These are phyloP conservation scores for Panagrolaimus sp. DNA, from an alignment of 1,140 invertebrate genomes.

Conservation along the genomic window DNA sequence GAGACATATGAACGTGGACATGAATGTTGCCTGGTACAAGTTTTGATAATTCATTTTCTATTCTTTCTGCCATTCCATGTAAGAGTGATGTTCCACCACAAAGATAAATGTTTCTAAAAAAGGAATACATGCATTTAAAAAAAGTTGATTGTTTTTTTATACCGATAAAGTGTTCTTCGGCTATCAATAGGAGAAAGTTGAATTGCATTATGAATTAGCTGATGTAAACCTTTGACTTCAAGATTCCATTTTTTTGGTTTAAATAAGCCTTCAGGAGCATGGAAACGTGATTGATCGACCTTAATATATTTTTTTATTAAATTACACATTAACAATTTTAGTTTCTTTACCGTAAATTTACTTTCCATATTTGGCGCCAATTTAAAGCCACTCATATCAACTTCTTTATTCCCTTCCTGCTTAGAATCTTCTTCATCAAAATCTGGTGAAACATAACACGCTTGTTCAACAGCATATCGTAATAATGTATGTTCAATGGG, in stretches of 20 bases:
- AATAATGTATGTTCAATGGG: slow-evolving; percentile 60
- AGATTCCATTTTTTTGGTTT: slow-evolving; percentile 66
- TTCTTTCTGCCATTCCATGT: slow-evolving; percentile 65
- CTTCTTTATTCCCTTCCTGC: slow-evolving; percentile 54
- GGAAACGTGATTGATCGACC: slow-evolving; percentile 61
- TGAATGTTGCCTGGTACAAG: slow-evolving; percentile 63
- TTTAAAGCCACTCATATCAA: slow-evolving; percentile 20
- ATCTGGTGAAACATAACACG: slow-evolving; percentile 63
- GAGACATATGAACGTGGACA: slow-evolving; percentile 39
- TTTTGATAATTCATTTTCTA: slow-evolving; percentile 64
- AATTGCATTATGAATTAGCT: slow-evolving; percentile 65
- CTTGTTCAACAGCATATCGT: slow-evolving; percentile 49
- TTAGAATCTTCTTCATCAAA: slow-evolving; percentile 60
- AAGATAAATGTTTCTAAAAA: slow-evolving; percentile 63
- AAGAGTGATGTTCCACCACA: slow-evolving; percentile 65
- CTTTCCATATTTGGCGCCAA: slow-evolving; percentile 9
- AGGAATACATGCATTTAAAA: not conserved
- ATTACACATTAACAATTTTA: not conserved
- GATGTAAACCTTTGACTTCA: slow-evolving; percentile 65
- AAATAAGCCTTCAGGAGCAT: slow-evolving; percentile 66
- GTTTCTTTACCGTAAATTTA: not conserved
- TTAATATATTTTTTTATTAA: slow-evolving; percentile 36
- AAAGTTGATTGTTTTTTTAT: not conserved
- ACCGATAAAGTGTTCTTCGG: slow-evolving; percentile 48
- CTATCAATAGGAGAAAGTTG: slow-evolving; percentile 58